phyloP scores from a whole-genome alignment of 2,797 vertebrate genomes.

The Spheniscus humboldti region DNA sequence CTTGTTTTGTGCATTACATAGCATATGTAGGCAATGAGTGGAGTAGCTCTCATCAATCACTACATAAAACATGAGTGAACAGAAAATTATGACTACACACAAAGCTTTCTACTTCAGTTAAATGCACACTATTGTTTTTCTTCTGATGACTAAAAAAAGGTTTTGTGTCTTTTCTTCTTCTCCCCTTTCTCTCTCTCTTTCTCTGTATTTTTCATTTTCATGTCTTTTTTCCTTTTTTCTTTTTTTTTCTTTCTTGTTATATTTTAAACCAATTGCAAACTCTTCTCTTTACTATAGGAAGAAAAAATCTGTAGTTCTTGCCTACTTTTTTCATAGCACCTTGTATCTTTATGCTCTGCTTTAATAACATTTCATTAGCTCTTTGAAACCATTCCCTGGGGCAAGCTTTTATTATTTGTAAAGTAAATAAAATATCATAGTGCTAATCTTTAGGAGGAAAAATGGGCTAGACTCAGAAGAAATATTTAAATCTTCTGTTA shows the following conservation, averaged over 20 bases:
- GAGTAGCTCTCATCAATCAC: neutral
- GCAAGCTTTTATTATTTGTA: conserved; percentile 49
- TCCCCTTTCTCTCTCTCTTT: neutral
- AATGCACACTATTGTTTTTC: neutral
- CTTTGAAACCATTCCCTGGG: conserved; percentile 24
- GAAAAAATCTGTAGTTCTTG: neutral
- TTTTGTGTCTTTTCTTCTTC: neutral
- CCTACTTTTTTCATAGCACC: neutral
- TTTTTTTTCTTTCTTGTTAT: neutral
- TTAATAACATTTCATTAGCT: conserved; percentile 48
- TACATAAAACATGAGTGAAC: neutral
- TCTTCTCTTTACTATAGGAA: neutral
- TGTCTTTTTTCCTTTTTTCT: neutral
- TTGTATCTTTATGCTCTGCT: conserved; percentile 3
- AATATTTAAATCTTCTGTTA: conserved; percentile 45
- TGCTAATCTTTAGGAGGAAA: conserved; percentile 12
- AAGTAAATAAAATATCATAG: conserved; percentile 48
- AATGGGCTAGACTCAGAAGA: conserved; percentile 32
- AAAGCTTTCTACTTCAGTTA: neutral
- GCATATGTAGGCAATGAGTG: neutral
- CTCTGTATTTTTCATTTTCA: neutral
- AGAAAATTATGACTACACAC: neutral
- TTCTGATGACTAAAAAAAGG: neutral
- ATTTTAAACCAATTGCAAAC: neutral
- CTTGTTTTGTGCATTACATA: neutral